Conservation (phyloP, 2,888 invertebrate genomes). For the Xestia xanthographa region DNA sequence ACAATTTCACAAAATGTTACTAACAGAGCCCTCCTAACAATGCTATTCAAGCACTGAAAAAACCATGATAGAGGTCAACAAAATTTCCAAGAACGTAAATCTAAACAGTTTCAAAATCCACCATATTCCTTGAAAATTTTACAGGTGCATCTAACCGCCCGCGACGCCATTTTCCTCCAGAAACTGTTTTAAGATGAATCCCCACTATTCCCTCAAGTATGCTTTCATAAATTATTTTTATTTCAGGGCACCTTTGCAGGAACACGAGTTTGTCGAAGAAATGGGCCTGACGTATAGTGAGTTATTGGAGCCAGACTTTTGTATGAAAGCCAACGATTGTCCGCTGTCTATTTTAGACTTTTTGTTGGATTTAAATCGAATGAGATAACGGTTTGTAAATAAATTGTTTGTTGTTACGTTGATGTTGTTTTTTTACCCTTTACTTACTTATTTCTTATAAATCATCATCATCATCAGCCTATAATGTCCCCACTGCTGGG, state of each 20-base stretch:
- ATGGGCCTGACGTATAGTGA: conserved; percentile 75
- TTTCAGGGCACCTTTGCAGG: conserved; percentile 80
- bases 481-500: too few relatives aligned
- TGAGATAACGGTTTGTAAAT: conserved; percentile 59
- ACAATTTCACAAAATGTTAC: not conserved
- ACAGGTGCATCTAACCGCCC: conserved; percentile 46
- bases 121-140: not conserved
- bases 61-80: not conserved
- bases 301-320: conserved; percentile 77
- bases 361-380: conserved; percentile 79
- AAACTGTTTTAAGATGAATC: conserved; percentile 22
- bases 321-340: conserved; percentile 78
- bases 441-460: not conserved
- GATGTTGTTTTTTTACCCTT: not conserved
- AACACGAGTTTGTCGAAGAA: conserved; percentile 79
- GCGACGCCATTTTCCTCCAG: conserved; percentile 3
- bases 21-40: not conserved
- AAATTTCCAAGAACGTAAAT: not conserved
- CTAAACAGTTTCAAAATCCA: not conserved
- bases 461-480: too few relatives aligned
- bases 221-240: conserved; percentile 64
- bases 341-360: conserved; percentile 80
- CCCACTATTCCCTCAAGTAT: conserved; percentile 29
- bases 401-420: conserved; percentile 4
- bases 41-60: not conserved